Base-by-base conservation (phyloP, 1,140 invertebrate species). In the Armadillidium nasatum region DNA sequence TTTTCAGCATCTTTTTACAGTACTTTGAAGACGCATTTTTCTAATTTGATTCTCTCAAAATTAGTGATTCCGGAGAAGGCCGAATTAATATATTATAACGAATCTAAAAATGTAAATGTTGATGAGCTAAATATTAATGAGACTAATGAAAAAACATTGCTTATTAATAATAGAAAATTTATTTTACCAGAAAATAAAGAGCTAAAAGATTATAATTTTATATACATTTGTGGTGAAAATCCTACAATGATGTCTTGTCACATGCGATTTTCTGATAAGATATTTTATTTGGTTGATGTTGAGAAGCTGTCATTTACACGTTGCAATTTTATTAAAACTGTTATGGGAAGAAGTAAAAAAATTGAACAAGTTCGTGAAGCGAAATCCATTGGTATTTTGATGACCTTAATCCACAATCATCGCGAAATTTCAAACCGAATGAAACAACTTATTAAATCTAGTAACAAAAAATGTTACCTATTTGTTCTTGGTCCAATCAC, bases 401-500 rank as follows among this genome's bases (percentile, higher is more conserved):
- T 96, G 10, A 94, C 93, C 77, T 91, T 91, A 15, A 91, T 95
- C 7, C 87, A 90, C 66, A 89, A 93, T 82, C 97, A 94, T 83
- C 86, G 92, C 11, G 87, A 90, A 67, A 89, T 93, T 23, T 91
- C 97, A n/a, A 85, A 88, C 19, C 88, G 89, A 78, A 84, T 97
- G 68, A 94, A 93, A 84, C 83, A 87, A 54, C 85, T 94, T 44
- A 88, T 93, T 0, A 90, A 89, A 82, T 84, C 86, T 54, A 89
- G 90, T 54, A 91, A 91, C 0, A 95, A 95, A 83, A 95, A 94
- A 82, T 90, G 89, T 73, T 97, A 97, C 82, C 91, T 94, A n/a
- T 89, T 98, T 68, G 92, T 92, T 44, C 91, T 98, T 73, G 95
- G 95, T 3, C 95, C 95, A 85, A 90, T 94, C 19, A 97, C 95